Conservation (phyloP, 1,140 invertebrate genomes). For the Microplitis demolitor region DNA sequence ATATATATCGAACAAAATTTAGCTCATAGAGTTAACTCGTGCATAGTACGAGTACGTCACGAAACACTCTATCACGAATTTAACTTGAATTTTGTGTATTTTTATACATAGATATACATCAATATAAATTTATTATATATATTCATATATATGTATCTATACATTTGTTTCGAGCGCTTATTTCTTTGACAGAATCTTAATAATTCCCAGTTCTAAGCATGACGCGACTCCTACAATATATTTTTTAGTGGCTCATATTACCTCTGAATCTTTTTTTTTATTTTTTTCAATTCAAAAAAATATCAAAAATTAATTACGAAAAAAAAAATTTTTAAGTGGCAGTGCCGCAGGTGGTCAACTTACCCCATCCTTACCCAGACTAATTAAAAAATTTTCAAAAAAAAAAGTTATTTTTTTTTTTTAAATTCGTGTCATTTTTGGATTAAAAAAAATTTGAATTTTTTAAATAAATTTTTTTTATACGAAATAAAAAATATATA, state of each 20-base stretch:
- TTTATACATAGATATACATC: background rate
- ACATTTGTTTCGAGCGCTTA: background rate
- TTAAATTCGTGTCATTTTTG: background rate
- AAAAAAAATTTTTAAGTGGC: too few relatives aligned
- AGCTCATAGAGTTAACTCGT: constrained; percentile 1
- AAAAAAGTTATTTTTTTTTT: too few relatives aligned
- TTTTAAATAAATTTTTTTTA: background rate
- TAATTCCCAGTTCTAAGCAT: background rate
- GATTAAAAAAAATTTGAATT: background rate
- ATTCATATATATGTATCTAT: background rate
- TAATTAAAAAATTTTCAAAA: too few relatives aligned
- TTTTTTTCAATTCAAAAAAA: too few relatives aligned
- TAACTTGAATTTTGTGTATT: background rate
- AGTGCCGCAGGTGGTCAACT: too few relatives aligned
- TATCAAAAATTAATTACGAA: too few relatives aligned
- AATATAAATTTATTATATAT: background rate
- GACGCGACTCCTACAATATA: background rate
- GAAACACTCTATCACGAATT: constrained; percentile 26
- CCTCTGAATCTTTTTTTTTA: too few relatives aligned
- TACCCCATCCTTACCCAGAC: too few relatives aligned
- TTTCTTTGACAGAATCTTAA: background rate
- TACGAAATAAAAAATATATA: constrained; percentile 13
- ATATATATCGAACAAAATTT: background rate
- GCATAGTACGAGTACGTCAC: constrained; percentile 12
- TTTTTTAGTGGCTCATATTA: background rate